Base-by-base conservation (phyloP, 2,888 invertebrate genomes). In the Drosophila hamatofila region DNA sequence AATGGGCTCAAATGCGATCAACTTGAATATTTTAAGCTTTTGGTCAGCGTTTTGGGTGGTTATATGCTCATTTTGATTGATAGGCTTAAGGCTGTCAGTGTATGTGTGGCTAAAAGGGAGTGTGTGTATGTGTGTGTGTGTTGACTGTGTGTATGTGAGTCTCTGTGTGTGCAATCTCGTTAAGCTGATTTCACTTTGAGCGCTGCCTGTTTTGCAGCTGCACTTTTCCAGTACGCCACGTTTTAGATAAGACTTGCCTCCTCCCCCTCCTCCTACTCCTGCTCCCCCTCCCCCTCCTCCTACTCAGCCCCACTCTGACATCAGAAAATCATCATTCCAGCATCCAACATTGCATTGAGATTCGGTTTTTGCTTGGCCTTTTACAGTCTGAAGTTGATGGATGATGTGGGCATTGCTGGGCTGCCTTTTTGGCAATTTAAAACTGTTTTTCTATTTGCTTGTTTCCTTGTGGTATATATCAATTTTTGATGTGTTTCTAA, bases 31-130 rank as follows among this genome's bases (percentile, higher is more conserved):
- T 78, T 74, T 62, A 72, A 69, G 74, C 76, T 72, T 72, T 75
- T 80, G 78, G 80, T 71, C 83, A 83, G 81, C 62, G 63, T 66
- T 72, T 73, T 71, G 68, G 56, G 52, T 68, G 72, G 79, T 60
- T 73, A 77, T 75, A 70, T 75, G 69, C 78, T 78, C 80, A 74
- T 82, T 82, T 80, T 83, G 84, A 83, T 83, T 82, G 83, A 86
- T 82, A 83, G 83, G 80, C 84, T 83, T 80, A 77, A 62, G 49
- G 54, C 62, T 72, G 57, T 59, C 64, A 41, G 54, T 44, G 12
- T 56, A 18, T 54, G 37, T 59, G 46, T 59, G n/a, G n/a, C n/a
- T n/a, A n/a, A 27, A n/a, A n/a, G n/a, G n/a, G n/a, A n/a, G n/a
- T n/a, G n/a, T n/a, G n/a, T n/a, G n/a, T 30, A 2, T 30, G 30